Base-by-base conservation (phyloP, 2,113 vertebrate species). In the Antennarius striatus region DNA sequence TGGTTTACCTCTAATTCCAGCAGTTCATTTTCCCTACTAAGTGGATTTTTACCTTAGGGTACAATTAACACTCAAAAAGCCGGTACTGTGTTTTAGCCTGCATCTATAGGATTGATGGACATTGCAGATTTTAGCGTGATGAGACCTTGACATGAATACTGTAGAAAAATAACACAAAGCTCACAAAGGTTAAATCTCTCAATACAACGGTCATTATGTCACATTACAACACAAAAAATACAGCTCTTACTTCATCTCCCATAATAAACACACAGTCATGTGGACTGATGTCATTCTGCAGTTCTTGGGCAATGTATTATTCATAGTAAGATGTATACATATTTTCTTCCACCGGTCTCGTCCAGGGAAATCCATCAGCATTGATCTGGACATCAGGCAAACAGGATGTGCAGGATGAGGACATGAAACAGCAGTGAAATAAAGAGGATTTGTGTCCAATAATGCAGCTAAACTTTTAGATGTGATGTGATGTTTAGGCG, bases 331-430 rank as follows among this genome's bases (percentile, higher is more conserved):
- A 69, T 71, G 58, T 72, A 55, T 55, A 47, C 43, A 56, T 42
- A 29, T 72, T 59, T 60, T 64, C 61, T 77, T 65, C 28, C 43
- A 73, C 39, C 40, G 46, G 56, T 72, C 47, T 73, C 70, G 71
- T 68, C 74, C 46, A 48, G 80, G 83, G 84, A 85, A 87, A 85
- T 87, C 78, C 81, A 76, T 78, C 75, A 76, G 71, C 72, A 88
- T 89, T 78, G 86, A 90, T 90, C 76, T 48, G 64, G 36, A 72
- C 47, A 17, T 59, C 58, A 65, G 57, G 73, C 52, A 11, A 65
- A 79, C 75, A 82, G 56, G 74, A 88, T 75, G 74, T 75, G 52
- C 58, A 73, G 32, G 56, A 63, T 74, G 50, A 75, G 32, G 17
- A 67, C 17, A 63, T 32, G 36, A 63, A 52, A 40, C 73, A 56